Evolutionary conservation across 37 sponge, comb jelly and placozoan genomes (phyloP).

Genomic region (Aplysina aerophoba): DNA sequence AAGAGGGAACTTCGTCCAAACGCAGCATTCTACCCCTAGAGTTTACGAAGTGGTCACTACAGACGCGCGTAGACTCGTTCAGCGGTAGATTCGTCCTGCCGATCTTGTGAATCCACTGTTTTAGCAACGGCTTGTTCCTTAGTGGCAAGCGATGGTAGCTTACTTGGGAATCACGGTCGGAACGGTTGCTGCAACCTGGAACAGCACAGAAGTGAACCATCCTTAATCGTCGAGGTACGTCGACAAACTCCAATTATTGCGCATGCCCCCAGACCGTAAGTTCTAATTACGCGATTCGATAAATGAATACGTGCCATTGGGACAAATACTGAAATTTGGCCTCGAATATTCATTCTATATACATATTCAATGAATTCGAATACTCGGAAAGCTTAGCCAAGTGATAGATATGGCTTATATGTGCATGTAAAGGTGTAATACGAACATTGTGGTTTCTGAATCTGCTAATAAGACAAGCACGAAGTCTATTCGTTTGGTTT

Average conservation of each 20-base stretch:
- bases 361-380: too few relatives aligned
- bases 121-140: slow-evolving; percentile 45
- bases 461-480: too few relatives aligned
- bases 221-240: neutral
- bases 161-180: neutral
- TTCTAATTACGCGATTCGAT: slow-evolving; percentile 4
- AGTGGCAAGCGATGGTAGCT: slow-evolving; percentile 48
- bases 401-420: too few relatives aligned
- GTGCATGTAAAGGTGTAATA: too few relatives aligned
- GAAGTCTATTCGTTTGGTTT: too few relatives aligned
- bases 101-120: slow-evolving; percentile 44
- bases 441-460: too few relatives aligned
- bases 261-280: slow-evolving; percentile 42
- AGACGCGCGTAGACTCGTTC: slow-evolving; percentile 28
- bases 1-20: slow-evolving; percentile 16
- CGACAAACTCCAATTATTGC: slow-evolving; percentile 4
- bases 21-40: slow-evolving; percentile 1
- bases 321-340: too few relatives aligned
- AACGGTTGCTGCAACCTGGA: slow-evolving; percentile 46
- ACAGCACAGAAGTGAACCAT: slow-evolving; percentile 51
- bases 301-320: slow-evolving; percentile 54
- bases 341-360: too few relatives aligned
- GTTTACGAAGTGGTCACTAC: slow-evolving; percentile 41
- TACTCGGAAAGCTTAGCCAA: too few relatives aligned
- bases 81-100: slow-evolving; percentile 29